Evolutionary conservation across 2,797 vertebrate species (phyloP), one percentile per base, ranked within the genome.

Genomic region (Cossypha polioptera): DNA sequence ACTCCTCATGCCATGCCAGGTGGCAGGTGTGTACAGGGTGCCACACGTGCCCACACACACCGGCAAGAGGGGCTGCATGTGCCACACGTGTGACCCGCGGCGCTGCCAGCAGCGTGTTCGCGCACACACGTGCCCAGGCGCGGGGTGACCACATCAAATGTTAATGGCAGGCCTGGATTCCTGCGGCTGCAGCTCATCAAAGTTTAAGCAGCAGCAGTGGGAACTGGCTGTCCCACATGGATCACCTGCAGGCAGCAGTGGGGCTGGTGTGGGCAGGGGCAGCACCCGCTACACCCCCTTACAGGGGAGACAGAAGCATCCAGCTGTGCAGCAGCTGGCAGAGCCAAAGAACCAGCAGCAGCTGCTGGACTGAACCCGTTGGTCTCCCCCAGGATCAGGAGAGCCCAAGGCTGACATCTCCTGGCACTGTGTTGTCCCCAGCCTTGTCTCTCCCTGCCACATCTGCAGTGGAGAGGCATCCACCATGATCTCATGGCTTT

Each of bases 101-200:
- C 9, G 0, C 45, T 28, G 88, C 33, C 15, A 5, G 72, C 24
- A 15, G 76, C 5, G 11, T 24, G 57, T 43, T 61, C 4, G 45
- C 7, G 1, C 92, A 10, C 59, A 15, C 84, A 54, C 40, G 45
- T 75, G 90, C 88, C 92, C 48, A 20, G 68, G 40, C 2, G 0
- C 0, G 1, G 67, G 71, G 67, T 69, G 84, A 82, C 86, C 63
- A 1, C 95, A 96, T 96, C 91, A 96, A 96, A 96, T 82, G 91
- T 96, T 96, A 96, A 96, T 97, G 95, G 48, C 36, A 12, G 72
- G 33, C 66, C 77, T 74, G 86, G 77, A 84, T 89, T 93, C 83
- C 67, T 65, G 67, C 16, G 0, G 86, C 96, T 75, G 78, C 36
- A 55, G 81, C 51, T 97, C 97, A 97, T 97, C 36, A 97, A 97